Evolutionary conservation across 2,113 vertebrate genomes (phyloP).

Genomic region (Forbesichthys papilliferus): DNA sequence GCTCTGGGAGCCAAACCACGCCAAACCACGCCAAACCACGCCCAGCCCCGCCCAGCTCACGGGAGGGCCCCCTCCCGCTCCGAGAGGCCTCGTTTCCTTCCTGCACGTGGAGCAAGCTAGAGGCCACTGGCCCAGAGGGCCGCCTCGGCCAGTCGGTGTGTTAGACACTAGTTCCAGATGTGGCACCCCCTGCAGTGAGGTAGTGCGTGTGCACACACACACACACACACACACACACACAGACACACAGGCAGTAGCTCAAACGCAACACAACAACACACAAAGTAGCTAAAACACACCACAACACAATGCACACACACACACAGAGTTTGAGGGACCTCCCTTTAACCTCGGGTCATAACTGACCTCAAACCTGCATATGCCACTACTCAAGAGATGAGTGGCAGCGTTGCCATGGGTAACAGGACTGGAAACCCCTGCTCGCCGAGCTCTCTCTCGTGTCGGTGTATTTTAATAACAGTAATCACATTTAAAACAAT

Average conservation of each 20-base stretch:
- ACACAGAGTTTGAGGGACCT: slow-evolving; percentile 30
- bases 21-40: slow-evolving; percentile 23
- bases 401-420: slow-evolving; percentile 50
- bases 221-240: slow-evolving; percentile 4
- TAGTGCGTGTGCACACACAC: not conserved
- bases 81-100: too few relatives aligned
- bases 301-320: slow-evolving; percentile 9
- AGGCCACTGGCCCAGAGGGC: too few relatives aligned
- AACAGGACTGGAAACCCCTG: slow-evolving; percentile 35
- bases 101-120: too few relatives aligned
- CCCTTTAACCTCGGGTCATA: slow-evolving; percentile 65
- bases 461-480: slow-evolving; percentile 77
- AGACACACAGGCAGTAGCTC: not conserved
- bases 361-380: slow-evolving; percentile 60
- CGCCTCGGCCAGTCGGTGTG: too few relatives aligned
- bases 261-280: slow-evolving; percentile 6
- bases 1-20: slow-evolving; percentile 9
- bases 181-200: slow-evolving; percentile 35
- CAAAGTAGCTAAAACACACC: too few relatives aligned
- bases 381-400: slow-evolving; percentile 55
- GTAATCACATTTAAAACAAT: slow-evolving; percentile 78
- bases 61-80: too few relatives aligned
- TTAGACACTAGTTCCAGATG: slow-evolving; percentile 80
- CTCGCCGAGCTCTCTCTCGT: slow-evolving; percentile 25
- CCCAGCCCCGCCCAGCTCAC: not conserved